Base-by-base conservation (phyloP, 2,888 invertebrate species). In the Elgonia sp. region DNA sequence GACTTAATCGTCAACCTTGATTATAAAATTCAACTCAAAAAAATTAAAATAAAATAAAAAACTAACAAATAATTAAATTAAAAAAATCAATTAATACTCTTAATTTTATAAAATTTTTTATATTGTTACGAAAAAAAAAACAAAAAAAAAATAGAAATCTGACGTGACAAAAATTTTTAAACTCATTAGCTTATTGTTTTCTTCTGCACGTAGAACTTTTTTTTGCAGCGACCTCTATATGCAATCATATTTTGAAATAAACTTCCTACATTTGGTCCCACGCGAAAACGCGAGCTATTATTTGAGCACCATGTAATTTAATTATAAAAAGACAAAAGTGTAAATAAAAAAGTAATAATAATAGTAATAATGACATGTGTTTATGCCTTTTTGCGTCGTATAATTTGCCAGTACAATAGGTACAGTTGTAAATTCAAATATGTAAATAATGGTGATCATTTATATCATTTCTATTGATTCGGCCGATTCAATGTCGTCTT, bases 201-300 rank as follows among this genome's bases (percentile, higher is more conserved):
- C 29, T 29, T 29, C 5, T 29, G 29, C 69, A 20, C 70, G 72
- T 72, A 55, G 72, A 55, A 29, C 20, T 10, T 42, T 10, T 42
- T 10, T 39, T 7, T 29, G n/a, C 46, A 37, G 46, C 73, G 60
- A 73, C 65, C 62, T 63, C 70, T 72, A 62, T 81, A 60, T 40
- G 16, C 53, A 65, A 21, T 63, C 62, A 21, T 16, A 39, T 73
- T 82, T 82, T 65, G 62, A 60, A 82, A 72, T 42, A 21, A 2
- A 63, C 81, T 63, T 81, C 63, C 62, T 72, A 81, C 81, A 53
- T 37, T 37, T 46, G 57, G 29, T 62, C 70, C 81, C 62, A 79
- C 79, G 79, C 65, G 14, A 53, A 10, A 50, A 21, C 29, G 0
- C 16, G 10, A 53, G 21, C 69, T 50, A 18, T 69, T 50, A 21